Percentiles rank a stretch among this genome's conserved stretches.
Evolutionary conservation across 2,888 invertebrate species (phyloP).

Genomic region (Synanthedon tipuliformis): DNA sequence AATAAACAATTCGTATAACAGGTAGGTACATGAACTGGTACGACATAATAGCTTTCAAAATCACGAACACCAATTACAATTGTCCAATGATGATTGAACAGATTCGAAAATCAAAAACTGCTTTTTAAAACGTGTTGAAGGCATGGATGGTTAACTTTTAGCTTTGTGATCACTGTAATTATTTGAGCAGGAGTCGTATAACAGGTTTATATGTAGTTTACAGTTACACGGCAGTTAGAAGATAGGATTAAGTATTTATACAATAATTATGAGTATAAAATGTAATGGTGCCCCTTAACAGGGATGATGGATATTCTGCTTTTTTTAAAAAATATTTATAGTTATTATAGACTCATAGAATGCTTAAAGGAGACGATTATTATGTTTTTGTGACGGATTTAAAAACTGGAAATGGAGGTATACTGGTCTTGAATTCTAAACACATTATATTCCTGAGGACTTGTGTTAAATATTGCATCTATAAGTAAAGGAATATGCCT

Average conservation of each 20-base stretch:
- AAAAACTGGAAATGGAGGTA: too few species aligned
- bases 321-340: too few species aligned
- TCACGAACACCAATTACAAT: neutral
- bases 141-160: constrained; percentile 1
- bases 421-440: too few species aligned
- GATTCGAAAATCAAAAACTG: constrained; percentile 7
- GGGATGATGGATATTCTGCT: neutral
- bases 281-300: constrained; percentile 1
- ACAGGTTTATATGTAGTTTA: constrained; percentile 21
- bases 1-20: neutral
- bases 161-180: constrained; percentile 30
- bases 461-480: too few species aligned
- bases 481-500: too few species aligned
- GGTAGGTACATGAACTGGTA: neutral
- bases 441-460: too few species aligned
- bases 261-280: constrained; percentile 33
- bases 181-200: constrained; percentile 14
- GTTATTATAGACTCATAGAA: too few species aligned
- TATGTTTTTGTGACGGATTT: too few species aligned
- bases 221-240: constrained; percentile 29
- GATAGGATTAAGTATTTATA: constrained; percentile 41
- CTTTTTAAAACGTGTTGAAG: neutral
- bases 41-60: neutral
- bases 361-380: too few species aligned
- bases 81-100: constrained; percentile 8